Conservation (phyloP, 2,888 invertebrate species). For the Amphipyra berbera region DNA sequence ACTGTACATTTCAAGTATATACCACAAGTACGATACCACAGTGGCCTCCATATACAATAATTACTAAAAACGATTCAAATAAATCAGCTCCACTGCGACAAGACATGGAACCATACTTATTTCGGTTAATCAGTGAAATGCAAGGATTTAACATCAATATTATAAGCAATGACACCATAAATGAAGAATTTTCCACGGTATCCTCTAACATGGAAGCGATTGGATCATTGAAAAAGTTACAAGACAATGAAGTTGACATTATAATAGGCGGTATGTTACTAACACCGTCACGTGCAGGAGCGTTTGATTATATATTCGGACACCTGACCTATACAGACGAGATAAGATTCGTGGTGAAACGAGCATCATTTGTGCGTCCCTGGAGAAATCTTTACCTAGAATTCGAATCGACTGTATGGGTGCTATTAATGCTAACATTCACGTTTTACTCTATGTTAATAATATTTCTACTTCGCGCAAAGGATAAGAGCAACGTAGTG, state of each 20-base stretch:
- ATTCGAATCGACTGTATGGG: constrained; percentile 51
- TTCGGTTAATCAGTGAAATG: constrained; percentile 65
- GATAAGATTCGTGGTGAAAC: constrained; percentile 42
- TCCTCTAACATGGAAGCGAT: constrained; percentile 60
- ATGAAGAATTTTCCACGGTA: constrained; percentile 61
- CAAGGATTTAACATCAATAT: constrained; percentile 70
- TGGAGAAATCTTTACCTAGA: constrained; percentile 59
- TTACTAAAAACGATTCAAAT: constrained; percentile 26
- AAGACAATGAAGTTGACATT: constrained; percentile 42
- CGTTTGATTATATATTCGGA: constrained; percentile 39
- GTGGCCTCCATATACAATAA: constrained; percentile 67
- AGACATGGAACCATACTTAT: constrained; percentile 65
- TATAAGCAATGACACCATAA: constrained; percentile 50
- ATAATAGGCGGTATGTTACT: constrained; percentile 46
- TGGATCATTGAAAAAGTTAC: constrained; percentile 57
- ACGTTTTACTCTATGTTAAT: constrained; percentile 34
- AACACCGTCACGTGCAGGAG: constrained; percentile 37
- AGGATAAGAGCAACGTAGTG: constrained; percentile 40
- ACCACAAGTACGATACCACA: constrained; percentile 63
- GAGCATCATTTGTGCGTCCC: constrained; percentile 15
- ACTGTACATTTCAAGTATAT: constrained; percentile 72
- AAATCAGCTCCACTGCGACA: constrained; percentile 20
- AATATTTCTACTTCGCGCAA: constrained; percentile 24
- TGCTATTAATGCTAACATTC: constrained; percentile 40
- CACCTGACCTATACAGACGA: constrained; percentile 45